Evolutionary conservation across 2,888 invertebrate species (phyloP), one percentile per base, ranked within the genome.

Genomic region (Xanthia icteritia): DNA sequence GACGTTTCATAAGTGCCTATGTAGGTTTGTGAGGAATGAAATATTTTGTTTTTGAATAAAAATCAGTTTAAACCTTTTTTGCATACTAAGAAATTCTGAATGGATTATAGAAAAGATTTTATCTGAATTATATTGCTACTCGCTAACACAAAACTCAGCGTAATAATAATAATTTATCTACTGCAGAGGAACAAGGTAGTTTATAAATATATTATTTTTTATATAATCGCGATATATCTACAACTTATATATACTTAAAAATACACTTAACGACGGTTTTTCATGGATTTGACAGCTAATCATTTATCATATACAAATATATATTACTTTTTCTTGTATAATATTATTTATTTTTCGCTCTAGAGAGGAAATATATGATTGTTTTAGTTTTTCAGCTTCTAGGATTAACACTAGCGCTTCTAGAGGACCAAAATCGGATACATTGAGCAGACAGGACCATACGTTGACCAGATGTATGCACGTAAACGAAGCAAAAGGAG

Each of bases 141-240:
- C 63, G 27, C 58, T 64, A 20, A 66, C 72, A 76, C 11, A 36
- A 27, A 54, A 48, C 13, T 15, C 17, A 27, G 20, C 45, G 27
- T 54, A 85, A 36, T 63, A 63, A 36, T 63, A 63, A 70, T 51
- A 51, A 51, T 51, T 51, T 72, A 70, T 83, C 83, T 77, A 83
- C 6, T 42, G 48, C 42, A 86, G 87, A 90, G 90, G 90, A 90
- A 89, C 90, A 73, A 83, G 66, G 77, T 77, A 56, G 51, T 76
- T 69, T 69, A 81, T 75, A 88, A 79, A 86, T 86, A 86, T 86
- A 82, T 79, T 75, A 51, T 73, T 69, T 77, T 76, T 66, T 71
- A 61, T 76, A 42, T 60, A 77, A 60, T 63, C 39, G 70, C 56
- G 17, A 51, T 71, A 81, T 86, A 82, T 81, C 81, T 88, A 89